These are phyloP conservation scores for Drosophila teissieri DNA, from an alignment of 1,140 invertebrate species.

Conservation along the genomic window DNA sequence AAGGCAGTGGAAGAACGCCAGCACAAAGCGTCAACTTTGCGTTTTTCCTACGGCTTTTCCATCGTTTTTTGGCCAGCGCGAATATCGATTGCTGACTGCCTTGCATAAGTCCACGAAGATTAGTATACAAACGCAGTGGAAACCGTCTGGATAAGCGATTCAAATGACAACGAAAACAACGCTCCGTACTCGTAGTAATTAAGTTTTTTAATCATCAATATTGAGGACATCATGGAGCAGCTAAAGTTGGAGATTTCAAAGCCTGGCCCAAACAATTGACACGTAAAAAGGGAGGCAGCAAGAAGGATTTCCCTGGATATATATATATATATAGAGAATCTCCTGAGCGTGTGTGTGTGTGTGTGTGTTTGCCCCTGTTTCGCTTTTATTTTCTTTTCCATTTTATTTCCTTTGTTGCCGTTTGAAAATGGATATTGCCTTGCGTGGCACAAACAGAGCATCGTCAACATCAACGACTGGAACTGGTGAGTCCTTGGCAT, in stretches of 20 bases:
- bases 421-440: slow-evolving; percentile 78
- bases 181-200: slow-evolving; percentile 52
- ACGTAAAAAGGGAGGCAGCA: slow-evolving; percentile 8
- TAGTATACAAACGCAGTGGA: slow-evolving; percentile 40
- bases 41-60: slow-evolving; percentile 44
- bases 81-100: slow-evolving; percentile 82
- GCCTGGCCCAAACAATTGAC: slow-evolving; percentile 54
- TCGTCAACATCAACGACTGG: slow-evolving; percentile 42
- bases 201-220: slow-evolving; percentile 66
- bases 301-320: slow-evolving; percentile 27
- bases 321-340: slow-evolving; percentile 9
- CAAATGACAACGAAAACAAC: slow-evolving; percentile 53
- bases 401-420: slow-evolving; percentile 46
- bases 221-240: slow-evolving; percentile 33
- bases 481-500: slow-evolving; percentile 66
- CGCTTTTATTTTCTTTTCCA: slow-evolving; percentile 46
- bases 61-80: slow-evolving; percentile 63
- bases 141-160: slow-evolving; percentile 7
- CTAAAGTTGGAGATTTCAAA: slow-evolving; percentile 28
- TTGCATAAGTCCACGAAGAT: slow-evolving; percentile 80
- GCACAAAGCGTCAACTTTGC: slow-evolving; percentile 29
- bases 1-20: neutral
- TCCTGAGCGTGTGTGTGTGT: slow-evolving; percentile 24
- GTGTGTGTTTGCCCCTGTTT: slow-evolving; percentile 43
- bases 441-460: slow-evolving; percentile 56